Percentiles rank a stretch among this genome's conserved stretches.
phyloP scores from a whole-genome alignment of 1,140 invertebrate species.

The Cydia fagiglandana region DNA sequence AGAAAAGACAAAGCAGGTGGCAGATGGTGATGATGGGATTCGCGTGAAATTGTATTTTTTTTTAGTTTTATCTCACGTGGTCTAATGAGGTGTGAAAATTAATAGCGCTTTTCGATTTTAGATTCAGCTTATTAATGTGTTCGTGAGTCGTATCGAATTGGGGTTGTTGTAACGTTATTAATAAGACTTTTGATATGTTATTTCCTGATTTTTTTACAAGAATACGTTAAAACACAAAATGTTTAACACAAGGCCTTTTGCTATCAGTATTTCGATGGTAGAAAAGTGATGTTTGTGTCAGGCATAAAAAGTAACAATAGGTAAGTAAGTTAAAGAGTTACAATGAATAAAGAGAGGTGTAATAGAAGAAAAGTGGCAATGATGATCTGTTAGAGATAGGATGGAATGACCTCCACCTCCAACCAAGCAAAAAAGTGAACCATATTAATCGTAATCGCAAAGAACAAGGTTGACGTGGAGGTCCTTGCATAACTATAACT shows the following conservation, averaged over 20 bases:
- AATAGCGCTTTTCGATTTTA: constrained; percentile 5
- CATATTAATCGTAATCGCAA: no score
- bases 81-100: constrained; percentile 30
- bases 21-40: constrained; percentile 17
- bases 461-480: no score
- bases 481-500: no score
- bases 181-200: not conserved
- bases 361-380: no score
- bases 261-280: no score
- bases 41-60: constrained; percentile 28
- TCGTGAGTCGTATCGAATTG: not conserved
- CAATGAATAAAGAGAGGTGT: no score
- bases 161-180: not conserved
- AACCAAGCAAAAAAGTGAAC: no score
- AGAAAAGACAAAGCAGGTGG: constrained; percentile 28
- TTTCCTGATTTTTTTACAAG: not conserved
- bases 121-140: not conserved
- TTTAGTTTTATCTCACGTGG: constrained; percentile 3
- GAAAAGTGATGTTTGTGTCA: no score
- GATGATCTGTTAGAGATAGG: no score
- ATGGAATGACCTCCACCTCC: no score
- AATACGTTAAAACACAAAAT: not conserved
- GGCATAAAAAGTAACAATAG: no score
- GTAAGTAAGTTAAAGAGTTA: no score
- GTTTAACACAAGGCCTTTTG: not conserved